These are phyloP conservation scores for Dromas ardeola DNA, from an alignment of 2,113 vertebrate species.

Conservation along the genomic window DNA sequence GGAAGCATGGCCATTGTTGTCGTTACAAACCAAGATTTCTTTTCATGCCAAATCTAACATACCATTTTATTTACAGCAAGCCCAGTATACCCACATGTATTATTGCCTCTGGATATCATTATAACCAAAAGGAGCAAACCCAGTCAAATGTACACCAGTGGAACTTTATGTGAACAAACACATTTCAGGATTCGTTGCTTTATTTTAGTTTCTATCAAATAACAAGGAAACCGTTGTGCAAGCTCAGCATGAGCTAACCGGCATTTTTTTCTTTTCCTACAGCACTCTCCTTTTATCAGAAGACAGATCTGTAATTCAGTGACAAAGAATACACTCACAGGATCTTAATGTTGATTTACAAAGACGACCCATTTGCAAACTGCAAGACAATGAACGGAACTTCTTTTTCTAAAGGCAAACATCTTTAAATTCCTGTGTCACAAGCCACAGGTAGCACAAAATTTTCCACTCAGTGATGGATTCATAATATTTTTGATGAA, in stretches of 20 bases:
- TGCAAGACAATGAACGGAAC: not conserved
- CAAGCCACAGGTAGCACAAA: not conserved
- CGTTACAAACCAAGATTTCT: not conserved
- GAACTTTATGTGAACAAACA: not conserved
- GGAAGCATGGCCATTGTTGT: fast-evolving
- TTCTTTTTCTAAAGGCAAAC: not conserved
- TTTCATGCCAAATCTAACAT: not conserved
- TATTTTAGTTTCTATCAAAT: not conserved
- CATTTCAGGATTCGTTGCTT: not conserved
- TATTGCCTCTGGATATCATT: not conserved
- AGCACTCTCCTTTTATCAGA: not conserved
- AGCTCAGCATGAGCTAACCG: not conserved
- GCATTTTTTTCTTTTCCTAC: not conserved
- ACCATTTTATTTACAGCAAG: not conserved
- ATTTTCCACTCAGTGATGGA: not conserved
- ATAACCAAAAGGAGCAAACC: not conserved
- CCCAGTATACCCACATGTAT: not conserved
- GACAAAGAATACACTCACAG: not conserved
- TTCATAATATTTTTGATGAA: not conserved
- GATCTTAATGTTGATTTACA: not conserved
- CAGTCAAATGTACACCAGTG: not conserved
- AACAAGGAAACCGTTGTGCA: not conserved
- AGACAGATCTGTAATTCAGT: not conserved
- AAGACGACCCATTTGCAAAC: not conserved
- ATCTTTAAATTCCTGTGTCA: not conserved